Evolutionary conservation across 1,140 invertebrate species (phyloP), one percentile per base, ranked within the genome.

Genomic region (Dufourea novaeangliae): DNA sequence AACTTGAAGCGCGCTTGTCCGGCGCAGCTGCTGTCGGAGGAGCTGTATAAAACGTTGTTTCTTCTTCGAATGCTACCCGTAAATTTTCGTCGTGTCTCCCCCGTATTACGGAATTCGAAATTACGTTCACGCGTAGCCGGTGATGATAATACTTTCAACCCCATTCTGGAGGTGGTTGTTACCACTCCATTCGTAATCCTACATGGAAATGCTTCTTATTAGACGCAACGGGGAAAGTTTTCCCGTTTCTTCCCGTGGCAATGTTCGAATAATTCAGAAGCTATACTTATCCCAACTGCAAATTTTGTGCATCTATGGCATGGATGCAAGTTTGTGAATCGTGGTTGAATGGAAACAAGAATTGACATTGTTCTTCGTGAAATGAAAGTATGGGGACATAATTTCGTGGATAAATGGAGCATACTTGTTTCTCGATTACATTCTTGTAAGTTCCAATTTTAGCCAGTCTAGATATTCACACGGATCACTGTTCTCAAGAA

Each of bases 41-140:
- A 7, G 27, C n/a, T 32, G 37, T n/a, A 8, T 37, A 41, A 41
- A 75, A 52, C 27, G 29, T 44, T 34, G n/a, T 22, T 25, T 14
- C 32, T 25, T 44, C 63, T 32, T 37, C 37, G 34, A 25, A 1
- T 14, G 32, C 54, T 1, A 20, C 29, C n/a, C 32, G 54, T 75
- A 67, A 75, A 68, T 75, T 75, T 34, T 27, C 63, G 41, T 25
- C 22, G n/a, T 56, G 17, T 17, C 27, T 22, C 37, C 12, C 61
- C 32, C 10, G 27, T 37, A 29, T 74, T 67, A 67, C 41, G 62
- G 39, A 57, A 74, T 67, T 67, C 29, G 27, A 12, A 68, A 44
- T 68, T 75, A 39, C 27, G 27, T 56, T 34, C 17, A 59, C 46
- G 34, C 27, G 56, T 57, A 52, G 34, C 20, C 1, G 8, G 2